A percentile compares a stretch with the other conserved stretches of the same genome.
Evolutionary conservation across 2,113 vertebrate genomes (phyloP).

Genomic region (Orthonyx spaldingii): DNA sequence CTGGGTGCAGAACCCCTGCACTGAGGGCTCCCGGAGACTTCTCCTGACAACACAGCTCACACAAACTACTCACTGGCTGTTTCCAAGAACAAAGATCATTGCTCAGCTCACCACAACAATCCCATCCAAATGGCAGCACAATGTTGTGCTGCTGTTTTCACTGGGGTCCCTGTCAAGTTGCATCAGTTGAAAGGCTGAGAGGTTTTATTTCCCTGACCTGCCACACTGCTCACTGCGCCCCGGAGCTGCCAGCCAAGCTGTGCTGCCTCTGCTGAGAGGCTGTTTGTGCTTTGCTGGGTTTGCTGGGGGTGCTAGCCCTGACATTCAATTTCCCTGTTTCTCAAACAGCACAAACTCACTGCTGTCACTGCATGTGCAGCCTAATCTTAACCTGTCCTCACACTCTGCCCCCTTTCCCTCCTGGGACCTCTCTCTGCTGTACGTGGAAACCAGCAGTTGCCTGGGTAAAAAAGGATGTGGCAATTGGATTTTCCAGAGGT

Average conservation of each 20-base stretch:
- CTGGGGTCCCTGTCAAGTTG: background rate
- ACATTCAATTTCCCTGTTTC: background rate
- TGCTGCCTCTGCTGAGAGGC: slow-evolving; percentile 13
- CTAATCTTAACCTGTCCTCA: background rate
- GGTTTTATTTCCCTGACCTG: background rate
- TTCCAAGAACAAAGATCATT: background rate
- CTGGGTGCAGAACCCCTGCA: background rate
- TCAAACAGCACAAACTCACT: background rate
- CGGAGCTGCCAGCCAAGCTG: background rate
- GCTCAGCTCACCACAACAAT: background rate
- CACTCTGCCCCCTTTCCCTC: background rate
- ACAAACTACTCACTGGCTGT: background rate
- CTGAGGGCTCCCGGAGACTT: background rate
- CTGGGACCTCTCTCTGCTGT: background rate
- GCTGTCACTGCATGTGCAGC: background rate
- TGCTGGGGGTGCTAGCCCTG: background rate
- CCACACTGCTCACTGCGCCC: background rate
- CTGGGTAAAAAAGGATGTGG: background rate
- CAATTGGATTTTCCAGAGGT: background rate
- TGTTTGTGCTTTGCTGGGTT: background rate
- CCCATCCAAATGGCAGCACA: background rate
- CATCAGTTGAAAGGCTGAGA: background rate
- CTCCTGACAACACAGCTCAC: background rate
- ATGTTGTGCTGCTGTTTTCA: background rate
- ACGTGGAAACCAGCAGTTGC: background rate